Conservation (phyloP, 2,888 invertebrate genomes). For the Ephialtes manifestator region DNA sequence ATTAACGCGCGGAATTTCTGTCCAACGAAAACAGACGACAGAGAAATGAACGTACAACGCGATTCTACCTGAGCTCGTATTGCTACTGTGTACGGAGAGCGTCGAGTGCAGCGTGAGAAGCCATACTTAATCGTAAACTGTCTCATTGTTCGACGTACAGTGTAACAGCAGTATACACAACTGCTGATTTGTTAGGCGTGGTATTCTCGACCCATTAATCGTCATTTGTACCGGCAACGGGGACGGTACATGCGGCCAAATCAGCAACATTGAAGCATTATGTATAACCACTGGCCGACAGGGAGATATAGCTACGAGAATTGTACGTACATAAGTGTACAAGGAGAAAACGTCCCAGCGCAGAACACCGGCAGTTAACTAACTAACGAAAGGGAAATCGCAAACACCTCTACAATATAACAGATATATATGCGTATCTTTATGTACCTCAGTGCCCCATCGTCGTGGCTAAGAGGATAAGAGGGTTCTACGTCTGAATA, state of each 20-base stretch:
- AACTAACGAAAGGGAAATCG: slow-evolving; percentile 58
- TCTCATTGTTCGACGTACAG: slow-evolving; percentile 60
- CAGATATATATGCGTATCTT: background rate
- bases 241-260: slow-evolving; percentile 45
- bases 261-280: slow-evolving; percentile 48
- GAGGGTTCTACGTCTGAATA: slow-evolving; percentile 48
- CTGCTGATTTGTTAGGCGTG: slow-evolving; percentile 56
- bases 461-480: slow-evolving; percentile 55
- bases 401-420: slow-evolving; percentile 9
- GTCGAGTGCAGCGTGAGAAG: slow-evolving; percentile 57
- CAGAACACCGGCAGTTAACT: slow-evolving; percentile 7
- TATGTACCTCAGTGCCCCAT: slow-evolving; percentile 20
- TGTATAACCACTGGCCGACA: background rate
- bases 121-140: slow-evolving; percentile 62
- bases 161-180: slow-evolving; percentile 30
- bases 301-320: slow-evolving; percentile 14
- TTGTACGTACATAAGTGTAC: background rate
- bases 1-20: slow-evolving; percentile 55
- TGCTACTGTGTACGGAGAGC: background rate
- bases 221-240: slow-evolving; percentile 53
- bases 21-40: slow-evolving; percentile 45
- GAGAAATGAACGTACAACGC: slow-evolving; percentile 22
- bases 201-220: slow-evolving; percentile 62
- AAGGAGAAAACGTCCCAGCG: slow-evolving; percentile 35
- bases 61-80: slow-evolving; percentile 32